Percentiles rank a stretch among this genome's conserved stretches.
These are phyloP conservation scores for Eugnorisma glareosa DNA, from an alignment of 2,888 invertebrate species.

Conservation along the genomic window DNA sequence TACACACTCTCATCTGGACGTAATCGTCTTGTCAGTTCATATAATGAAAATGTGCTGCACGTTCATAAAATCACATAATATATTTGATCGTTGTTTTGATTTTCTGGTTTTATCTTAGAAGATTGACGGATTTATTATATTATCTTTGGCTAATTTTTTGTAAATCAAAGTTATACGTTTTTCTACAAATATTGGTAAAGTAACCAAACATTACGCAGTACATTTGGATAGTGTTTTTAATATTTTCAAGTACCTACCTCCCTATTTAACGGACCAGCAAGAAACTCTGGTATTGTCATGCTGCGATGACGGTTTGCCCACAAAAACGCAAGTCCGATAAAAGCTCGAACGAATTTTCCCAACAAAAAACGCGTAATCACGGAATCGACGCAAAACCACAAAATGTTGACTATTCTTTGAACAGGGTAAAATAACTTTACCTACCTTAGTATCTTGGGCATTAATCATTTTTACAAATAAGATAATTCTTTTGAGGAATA, in stretches of 20 bases:
- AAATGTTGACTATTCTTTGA: slow-evolving; percentile 35
- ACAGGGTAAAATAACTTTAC: slow-evolving; percentile 25
- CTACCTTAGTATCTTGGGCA: slow-evolving; percentile 22
- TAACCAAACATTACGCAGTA: slow-evolving; percentile 7
- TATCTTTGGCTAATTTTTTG: neutral
- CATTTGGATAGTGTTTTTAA: slow-evolving; percentile 24
- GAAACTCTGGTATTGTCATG: slow-evolving; percentile 60
- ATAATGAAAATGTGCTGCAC: slow-evolving; percentile 25
- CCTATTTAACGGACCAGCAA: slow-evolving; percentile 28
- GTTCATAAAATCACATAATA: slow-evolving; percentile 30
- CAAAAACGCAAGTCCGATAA: slow-evolving; percentile 55
- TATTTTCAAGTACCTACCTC: slow-evolving; percentile 11
- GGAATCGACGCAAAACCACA: slow-evolving; percentile 48
- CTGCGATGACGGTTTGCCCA: slow-evolving; percentile 43
- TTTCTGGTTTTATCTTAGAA: slow-evolving; percentile 21
- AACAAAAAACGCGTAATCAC: slow-evolving; percentile 58
- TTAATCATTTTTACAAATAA: slow-evolving; percentile 40
- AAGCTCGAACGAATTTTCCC: slow-evolving; percentile 57
- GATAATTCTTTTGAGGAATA: slow-evolving; percentile 18
- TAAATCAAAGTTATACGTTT: neutral
- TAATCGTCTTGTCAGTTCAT: slow-evolving; percentile 43
- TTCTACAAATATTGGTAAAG: slow-evolving; percentile 1
- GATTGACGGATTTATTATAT: neutral
- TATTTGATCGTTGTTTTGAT: slow-evolving; percentile 33
- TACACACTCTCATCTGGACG: slow-evolving; percentile 37